Evolutionary conservation across 2,113 vertebrate species (phyloP), one percentile per base, ranked within the genome.

Genomic region (Pelecanoides urinatrix): DNA sequence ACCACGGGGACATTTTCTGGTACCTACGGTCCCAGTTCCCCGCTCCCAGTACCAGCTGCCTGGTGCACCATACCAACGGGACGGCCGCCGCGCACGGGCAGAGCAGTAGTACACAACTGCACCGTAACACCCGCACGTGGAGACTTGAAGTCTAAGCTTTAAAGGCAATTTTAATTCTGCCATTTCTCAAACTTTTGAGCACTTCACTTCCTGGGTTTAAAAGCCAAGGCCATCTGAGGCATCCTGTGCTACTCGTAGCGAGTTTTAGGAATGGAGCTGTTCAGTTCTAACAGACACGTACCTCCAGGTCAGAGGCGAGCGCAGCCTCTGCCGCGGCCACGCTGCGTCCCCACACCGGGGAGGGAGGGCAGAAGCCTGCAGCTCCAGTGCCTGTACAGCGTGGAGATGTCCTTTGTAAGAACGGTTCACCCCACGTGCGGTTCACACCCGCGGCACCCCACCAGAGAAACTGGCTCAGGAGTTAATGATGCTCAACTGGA

Each of bases 81-180:
- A 14, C 19, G 16, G 53, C 53, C 30, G 23, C 22, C 11, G 10
- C 1, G 2, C 44, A 1, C 2, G 5, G 14, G n/a, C 25, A 40
- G 29, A 23, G 52, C 26, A 25, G 11, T 4, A 11, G 5, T 0
- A 32, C 12, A 6, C 1, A 3, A 10, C 34, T 23, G 53, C 49
- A 53, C 27, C 5, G 1, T 11, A 49, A 25, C 2, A 1, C 36
- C 42, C 53, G 44, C 42, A 50, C 6, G 0, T 0, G 6, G 49
- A 53, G 30, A 61, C 20, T 6, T 2, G 6, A 52, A 30, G 49
- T 1, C 21, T 19, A 7, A 58, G 21, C 27, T 85, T 47, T 36
- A 40, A 26, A 62, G 34, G 52, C 42, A 40, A 11, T 19, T 52
- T 88, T 44, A 82, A 82, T 67, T 71, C 82, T 53, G 65, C 61